These are phyloP conservation scores for Auanema sp. DNA, from an alignment of 2,888 invertebrate species.

Conservation along the genomic window DNA sequence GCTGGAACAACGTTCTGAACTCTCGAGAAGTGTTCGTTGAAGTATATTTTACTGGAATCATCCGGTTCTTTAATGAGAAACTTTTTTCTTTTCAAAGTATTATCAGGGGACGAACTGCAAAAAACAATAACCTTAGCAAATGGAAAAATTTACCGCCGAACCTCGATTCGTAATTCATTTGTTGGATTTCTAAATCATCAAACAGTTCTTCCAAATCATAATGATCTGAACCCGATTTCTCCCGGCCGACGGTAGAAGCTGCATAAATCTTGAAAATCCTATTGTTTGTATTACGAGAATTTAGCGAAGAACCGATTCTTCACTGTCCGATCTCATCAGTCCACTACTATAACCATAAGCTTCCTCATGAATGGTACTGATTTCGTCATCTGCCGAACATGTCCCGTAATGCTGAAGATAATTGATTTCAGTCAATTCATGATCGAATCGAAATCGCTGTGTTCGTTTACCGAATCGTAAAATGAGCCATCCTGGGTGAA, in stretches of 20 bases:
- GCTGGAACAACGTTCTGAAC: neutral
- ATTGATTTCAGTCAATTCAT: too few relatives aligned
- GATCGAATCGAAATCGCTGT: too few relatives aligned
- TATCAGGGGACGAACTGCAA: constrained; percentile 5
- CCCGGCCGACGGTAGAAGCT: too few relatives aligned
- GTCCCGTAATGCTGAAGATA: too few relatives aligned
- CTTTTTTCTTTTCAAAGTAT: constrained; percentile 16
- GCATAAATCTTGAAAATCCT: too few relatives aligned
- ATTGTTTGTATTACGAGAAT: too few relatives aligned
- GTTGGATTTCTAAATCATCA: constrained; percentile 10
- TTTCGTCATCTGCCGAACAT: too few relatives aligned
- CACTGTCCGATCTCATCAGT: too few relatives aligned
- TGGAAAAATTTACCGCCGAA: neutral
- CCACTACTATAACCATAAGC: too few relatives aligned
- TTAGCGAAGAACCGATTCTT: too few relatives aligned
- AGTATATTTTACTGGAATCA: constrained; percentile 18
- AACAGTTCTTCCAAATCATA: constrained; percentile 16
- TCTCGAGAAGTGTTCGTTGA: constrained; percentile 12
- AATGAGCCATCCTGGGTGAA: neutral
- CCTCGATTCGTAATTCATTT: constrained; percentile 1
- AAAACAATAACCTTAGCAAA: neutral
- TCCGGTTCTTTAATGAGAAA: constrained; percentile 21
- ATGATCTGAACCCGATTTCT: neutral
- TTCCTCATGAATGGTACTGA: too few relatives aligned
- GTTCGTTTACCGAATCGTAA: neutral